Evolutionary conservation across 2,888 invertebrate species (phyloP).

Genomic region (Monoplex corrugatus): DNA sequence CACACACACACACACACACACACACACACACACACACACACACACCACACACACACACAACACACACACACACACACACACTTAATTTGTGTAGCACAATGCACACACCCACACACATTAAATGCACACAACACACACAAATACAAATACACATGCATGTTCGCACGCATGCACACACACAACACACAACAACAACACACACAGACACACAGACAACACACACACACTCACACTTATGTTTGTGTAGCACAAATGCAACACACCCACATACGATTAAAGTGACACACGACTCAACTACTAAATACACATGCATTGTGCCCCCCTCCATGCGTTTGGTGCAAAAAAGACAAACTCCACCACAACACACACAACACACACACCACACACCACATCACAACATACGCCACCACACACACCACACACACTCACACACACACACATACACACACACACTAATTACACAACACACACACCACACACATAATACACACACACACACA

Average conservation of each 20-base stretch:
- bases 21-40: background rate
- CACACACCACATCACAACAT: background rate
- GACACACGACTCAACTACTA: no score
- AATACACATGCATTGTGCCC: background rate
- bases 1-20: background rate
- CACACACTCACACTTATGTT: background rate
- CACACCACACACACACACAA: background rate
- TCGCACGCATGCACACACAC: background rate
- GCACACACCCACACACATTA: background rate
- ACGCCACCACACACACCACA: background rate
- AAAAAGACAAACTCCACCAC: no score
- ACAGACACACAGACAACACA: background rate
- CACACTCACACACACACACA: constrained; percentile 34
- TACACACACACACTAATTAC: background rate
- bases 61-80: no score
- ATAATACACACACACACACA: background rate
- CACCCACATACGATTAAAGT: no score
- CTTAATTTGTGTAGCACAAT: no score
- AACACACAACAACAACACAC: background rate
- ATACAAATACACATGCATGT: no score
- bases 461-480: no score
- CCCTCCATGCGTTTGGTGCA: no score
- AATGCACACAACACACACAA: no score
- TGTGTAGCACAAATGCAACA: no score
- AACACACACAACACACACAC: background rate